Percentiles rank a stretch among this genome's conserved stretches.
These are phyloP conservation scores for Halocynthia roretzi DNA, from an alignment of 23 tunicate genomes.

Conservation along the genomic window DNA sequence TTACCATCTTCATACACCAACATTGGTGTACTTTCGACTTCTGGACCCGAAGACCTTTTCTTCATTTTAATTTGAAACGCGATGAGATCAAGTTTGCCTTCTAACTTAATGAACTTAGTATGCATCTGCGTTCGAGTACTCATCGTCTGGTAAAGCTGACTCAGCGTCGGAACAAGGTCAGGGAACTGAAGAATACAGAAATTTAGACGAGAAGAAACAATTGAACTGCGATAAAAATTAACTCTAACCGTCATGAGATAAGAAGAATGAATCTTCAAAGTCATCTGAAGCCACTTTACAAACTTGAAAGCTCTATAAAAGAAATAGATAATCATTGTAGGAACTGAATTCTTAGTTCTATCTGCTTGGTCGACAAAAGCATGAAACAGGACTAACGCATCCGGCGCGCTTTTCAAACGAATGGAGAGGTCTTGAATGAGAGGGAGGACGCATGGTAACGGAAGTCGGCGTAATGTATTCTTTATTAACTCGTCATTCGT, in stretches of 20 bases:
- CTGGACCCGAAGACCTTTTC: slow-evolving; percentile 8
- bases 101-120: slow-evolving; percentile 27
- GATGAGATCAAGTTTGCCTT: slow-evolving; percentile 69
- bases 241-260: slow-evolving; percentile 75
- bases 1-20: slow-evolving; percentile 67
- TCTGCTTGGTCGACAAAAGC: neutral
- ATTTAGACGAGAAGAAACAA: neutral
- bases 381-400: slow-evolving; percentile 33
- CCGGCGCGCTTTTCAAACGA: slow-evolving; percentile 47
- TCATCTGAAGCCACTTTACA: slow-evolving; percentile 56
- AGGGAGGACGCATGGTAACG: slow-evolving; percentile 46
- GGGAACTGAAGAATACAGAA: slow-evolving; percentile 41
- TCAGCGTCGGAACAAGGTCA: slow-evolving; percentile 39
- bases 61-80: slow-evolving; percentile 44
- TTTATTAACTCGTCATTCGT: slow-evolving; percentile 38
- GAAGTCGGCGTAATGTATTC: slow-evolving; percentile 52
- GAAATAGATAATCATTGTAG: slow-evolving; percentile 1
- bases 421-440: slow-evolving; percentile 51
- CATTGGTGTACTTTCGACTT: slow-evolving; percentile 31
- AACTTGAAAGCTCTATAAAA: slow-evolving; percentile 55
- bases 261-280: slow-evolving; percentile 54
- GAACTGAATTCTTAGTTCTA: neutral
- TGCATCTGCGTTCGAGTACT: slow-evolving; percentile 59
- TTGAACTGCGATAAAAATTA: too few relatives aligned
- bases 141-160: slow-evolving; percentile 52